Base-by-base conservation (phyloP, 2,113 vertebrate species). In the Sapayoa aenigma region DNA sequence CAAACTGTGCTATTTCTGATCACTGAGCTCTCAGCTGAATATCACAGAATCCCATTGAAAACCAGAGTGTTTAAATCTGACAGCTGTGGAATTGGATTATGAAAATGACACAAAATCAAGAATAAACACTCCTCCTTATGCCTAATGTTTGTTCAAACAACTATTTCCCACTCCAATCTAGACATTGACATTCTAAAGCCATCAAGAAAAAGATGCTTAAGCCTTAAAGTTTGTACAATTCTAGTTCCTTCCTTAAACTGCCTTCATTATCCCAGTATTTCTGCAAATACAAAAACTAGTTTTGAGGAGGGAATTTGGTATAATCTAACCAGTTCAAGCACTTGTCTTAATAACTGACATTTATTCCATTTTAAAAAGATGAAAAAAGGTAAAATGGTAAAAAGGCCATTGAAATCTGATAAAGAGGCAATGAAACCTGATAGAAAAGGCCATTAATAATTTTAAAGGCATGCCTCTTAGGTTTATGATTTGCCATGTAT, bases 51-150 rank as follows among this genome's bases (percentile, higher is more conserved):
- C 39, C 12, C 16, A 12, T 11, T 80, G n/a, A 27, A 95, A 94
- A 94, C 13, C 1, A 0, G 4, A 35, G 5, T 30, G 20, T 44
- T 92, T 77, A 56, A 67, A 63, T 87, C 83, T 78, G 93, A 86
- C 84, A 89, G 42, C 83, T 14, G 17, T 74, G 73, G 24, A 89
- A 95, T 9, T 56, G 41, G 79, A 93, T 97, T 91, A 90, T 60
- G 56, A 81, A 86, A 90, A 71, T 59, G 42, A 92, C 44, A 85
- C 18, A 78, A 66, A 87, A 84, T 78, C 76, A 62, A 76, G 55
- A 83, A n/a, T 39, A 86, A 89, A 74, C 44, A 84, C 22, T 92
- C 84, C 63, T 93, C 33, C 60, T 81, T n/a, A 49, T 16, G 46
- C 42, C 63, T 46, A 31, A 55, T 13, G 21, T 63, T 56, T 78